A percentile compares a stretch with the other conserved stretches of the same genome.
phyloP scores from a whole-genome alignment of 2,888 invertebrate species.

The Caenorhabditis sinica region DNA sequence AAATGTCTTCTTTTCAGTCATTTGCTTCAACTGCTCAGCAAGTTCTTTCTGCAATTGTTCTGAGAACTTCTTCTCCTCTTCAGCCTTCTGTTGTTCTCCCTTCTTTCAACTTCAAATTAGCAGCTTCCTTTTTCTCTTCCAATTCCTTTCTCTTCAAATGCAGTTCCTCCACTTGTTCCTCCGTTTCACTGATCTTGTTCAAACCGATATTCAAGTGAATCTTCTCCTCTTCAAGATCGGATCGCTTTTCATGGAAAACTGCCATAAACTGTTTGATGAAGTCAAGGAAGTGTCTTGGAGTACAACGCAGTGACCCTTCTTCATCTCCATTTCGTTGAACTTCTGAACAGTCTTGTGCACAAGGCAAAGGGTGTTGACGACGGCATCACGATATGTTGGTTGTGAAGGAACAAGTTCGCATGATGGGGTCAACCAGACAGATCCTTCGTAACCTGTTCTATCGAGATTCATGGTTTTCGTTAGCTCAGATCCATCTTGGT shows the following conservation, averaged over 20 bases:
- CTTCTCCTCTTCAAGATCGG: constrained; percentile 97
- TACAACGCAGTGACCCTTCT: constrained; percentile 95
- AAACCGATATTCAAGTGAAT: constrained; percentile 98
- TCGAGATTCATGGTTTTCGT: constrained; percentile 96
- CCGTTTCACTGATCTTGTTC: constrained; percentile 98
- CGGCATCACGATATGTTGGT: constrained; percentile 86
- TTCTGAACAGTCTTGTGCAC: constrained; percentile 96
- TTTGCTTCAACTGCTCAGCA: constrained; percentile 93
- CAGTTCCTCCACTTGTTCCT: constrained; percentile 99
- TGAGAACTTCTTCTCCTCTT: constrained; percentile 98
- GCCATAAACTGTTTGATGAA: constrained; percentile 97
- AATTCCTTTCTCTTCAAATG: constrained; percentile 90
- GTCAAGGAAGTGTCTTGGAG: constrained; percentile 97
- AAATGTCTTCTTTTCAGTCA: constrained; percentile 93
- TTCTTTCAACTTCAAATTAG: constrained; percentile 98
- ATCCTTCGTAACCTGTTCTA: constrained; percentile 90
- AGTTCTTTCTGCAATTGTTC: constrained; percentile 98
- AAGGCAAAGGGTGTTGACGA: constrained; percentile 98
- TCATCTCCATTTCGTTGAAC: constrained; percentile 88
- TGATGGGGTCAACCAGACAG: constrained; percentile 93
- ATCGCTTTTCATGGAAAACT: constrained; percentile 96
- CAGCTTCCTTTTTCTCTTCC: constrained; percentile 98
- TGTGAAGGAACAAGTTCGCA: constrained; percentile 86
- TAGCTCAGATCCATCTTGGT: constrained; percentile 92
- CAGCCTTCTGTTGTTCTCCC: constrained; percentile 90